Conservation (phyloP, 2,113 vertebrate genomes). For the Hymenochirus boettgeri region DNA sequence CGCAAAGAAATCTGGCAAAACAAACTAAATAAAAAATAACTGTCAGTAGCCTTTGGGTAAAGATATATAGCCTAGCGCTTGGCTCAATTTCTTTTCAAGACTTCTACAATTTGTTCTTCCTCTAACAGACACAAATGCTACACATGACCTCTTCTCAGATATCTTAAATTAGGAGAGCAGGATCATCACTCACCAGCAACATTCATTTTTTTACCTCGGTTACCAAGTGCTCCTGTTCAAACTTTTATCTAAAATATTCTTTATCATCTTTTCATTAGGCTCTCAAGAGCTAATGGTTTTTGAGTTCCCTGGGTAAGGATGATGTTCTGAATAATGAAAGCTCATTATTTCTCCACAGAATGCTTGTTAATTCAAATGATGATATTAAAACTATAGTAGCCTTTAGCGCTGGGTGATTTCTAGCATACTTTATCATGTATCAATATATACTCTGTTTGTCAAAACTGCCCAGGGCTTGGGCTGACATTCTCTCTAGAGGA, state of each 20-base stretch:
- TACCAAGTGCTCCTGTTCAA: slow-evolving; percentile 97
- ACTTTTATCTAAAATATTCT: slow-evolving; percentile 99
- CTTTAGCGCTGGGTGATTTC: slow-evolving; percentile 99
- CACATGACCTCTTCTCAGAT: slow-evolving; percentile 13
- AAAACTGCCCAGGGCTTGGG: slow-evolving; percentile 98
- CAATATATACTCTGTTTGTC: slow-evolving; percentile 99
- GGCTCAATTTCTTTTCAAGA: not conserved
- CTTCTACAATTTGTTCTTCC: not conserved
- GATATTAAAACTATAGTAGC: slow-evolving; percentile 99
- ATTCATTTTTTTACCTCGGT: slow-evolving; percentile 98
- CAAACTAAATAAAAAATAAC: too few relatives aligned
- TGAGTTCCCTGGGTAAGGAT: slow-evolving; percentile 98
- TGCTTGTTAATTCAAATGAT: slow-evolving; percentile 99
- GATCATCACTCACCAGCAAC: slow-evolving; percentile 82
- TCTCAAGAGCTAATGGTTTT: slow-evolving; percentile 99
- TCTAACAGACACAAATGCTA: slow-evolving; percentile 10
- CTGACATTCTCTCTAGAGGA: slow-evolving; percentile 98
- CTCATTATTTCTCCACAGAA: slow-evolving; percentile 99
- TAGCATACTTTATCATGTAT: slow-evolving; percentile 99
- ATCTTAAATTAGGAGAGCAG: slow-evolving; percentile 52
- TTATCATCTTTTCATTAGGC: slow-evolving; percentile 99
- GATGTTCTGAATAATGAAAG: slow-evolving; percentile 99
- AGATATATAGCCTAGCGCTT: too few relatives aligned
- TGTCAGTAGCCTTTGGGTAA: too few relatives aligned
- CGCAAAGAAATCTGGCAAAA: too few relatives aligned